phyloP scores from a whole-genome alignment of 1,140 invertebrate genomes.

The Lethrus apterus region DNA sequence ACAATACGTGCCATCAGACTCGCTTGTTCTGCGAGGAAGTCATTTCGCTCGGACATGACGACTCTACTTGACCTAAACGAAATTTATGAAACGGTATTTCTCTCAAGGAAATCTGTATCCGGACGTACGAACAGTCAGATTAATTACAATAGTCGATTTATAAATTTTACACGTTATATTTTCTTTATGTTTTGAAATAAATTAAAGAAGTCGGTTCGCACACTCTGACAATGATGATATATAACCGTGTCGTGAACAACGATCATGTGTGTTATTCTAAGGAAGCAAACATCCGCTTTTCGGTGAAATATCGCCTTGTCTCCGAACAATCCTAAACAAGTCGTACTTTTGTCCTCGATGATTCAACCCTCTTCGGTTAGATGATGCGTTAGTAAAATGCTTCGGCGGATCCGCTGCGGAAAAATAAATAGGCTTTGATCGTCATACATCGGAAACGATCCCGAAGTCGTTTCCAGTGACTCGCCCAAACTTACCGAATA shows the following conservation, averaged over 20 bases:
- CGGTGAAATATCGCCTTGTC: conserved; percentile 38
- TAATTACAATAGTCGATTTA: too few species aligned
- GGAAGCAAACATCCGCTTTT: conserved; percentile 38
- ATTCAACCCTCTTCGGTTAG: conserved; percentile 24
- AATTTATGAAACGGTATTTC: conserved; percentile 12
- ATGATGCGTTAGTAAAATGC: conserved; percentile 38
- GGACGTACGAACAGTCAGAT: too few species aligned
- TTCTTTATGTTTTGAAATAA: too few species aligned
- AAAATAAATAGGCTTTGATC: conserved; percentile 37
- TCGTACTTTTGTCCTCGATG: conserved; percentile 36
- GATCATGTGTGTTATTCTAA: conserved; percentile 38
- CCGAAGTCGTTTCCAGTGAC: too few species aligned
- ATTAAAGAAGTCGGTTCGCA: too few species aligned
- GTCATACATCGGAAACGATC: conserved; percentile 28
- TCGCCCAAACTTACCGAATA: too few species aligned
- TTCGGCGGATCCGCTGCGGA: conserved; percentile 31
- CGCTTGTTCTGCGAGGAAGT: conserved; percentile 37
- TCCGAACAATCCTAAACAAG: conserved; percentile 37
- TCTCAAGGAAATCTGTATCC: too few species aligned
- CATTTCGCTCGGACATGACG: conserved; percentile 26
- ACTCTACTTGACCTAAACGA: conserved; percentile 15
- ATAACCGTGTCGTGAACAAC: conserved; percentile 34
- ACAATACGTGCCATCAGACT: conserved; percentile 37
- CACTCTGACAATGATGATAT: conserved; percentile 34
- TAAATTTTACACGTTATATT: too few species aligned